Conservation (phyloP, 1,140 invertebrate genomes). For the Diploscapter pachys region DNA sequence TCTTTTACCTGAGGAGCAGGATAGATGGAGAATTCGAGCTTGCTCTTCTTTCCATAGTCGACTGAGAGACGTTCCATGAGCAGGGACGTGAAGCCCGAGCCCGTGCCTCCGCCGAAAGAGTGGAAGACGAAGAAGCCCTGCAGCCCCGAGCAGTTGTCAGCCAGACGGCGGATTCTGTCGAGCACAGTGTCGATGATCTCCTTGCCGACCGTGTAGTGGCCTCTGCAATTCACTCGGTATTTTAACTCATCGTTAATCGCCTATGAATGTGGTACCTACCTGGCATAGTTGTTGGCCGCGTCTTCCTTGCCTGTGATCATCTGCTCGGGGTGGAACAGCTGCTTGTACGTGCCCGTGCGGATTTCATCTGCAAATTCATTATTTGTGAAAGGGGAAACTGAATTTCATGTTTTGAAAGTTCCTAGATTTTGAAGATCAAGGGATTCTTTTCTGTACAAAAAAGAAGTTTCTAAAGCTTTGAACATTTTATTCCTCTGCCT, state of each 20-base stretch:
- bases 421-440: too few species aligned
- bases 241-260: slow-evolving; percentile 67
- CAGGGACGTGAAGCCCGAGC: slow-evolving; percentile 71
- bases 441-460: too few species aligned
- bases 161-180: slow-evolving; percentile 73
- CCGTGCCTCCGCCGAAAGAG: slow-evolving; percentile 79
- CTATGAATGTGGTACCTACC: slow-evolving; percentile 85
- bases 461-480: too few species aligned
- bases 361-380: slow-evolving; percentile 56
- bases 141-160: slow-evolving; percentile 76
- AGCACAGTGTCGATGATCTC: slow-evolving; percentile 69
- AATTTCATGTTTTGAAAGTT: too few species aligned
- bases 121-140: slow-evolving; percentile 87
- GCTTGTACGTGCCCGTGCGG: slow-evolving; percentile 55
- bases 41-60: slow-evolving; percentile 74
- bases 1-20: slow-evolving; percentile 65
- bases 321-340: slow-evolving; percentile 62
- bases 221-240: slow-evolving; percentile 60
- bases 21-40: slow-evolving; percentile 81
- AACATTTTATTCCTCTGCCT: too few species aligned
- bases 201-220: slow-evolving; percentile 83
- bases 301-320: slow-evolving; percentile 70
- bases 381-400: neutral
- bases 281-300: slow-evolving; percentile 76
- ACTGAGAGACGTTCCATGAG: slow-evolving; percentile 70